Conservation (phyloP, 2,888 invertebrate species). For the Liposcelis brunnea region DNA sequence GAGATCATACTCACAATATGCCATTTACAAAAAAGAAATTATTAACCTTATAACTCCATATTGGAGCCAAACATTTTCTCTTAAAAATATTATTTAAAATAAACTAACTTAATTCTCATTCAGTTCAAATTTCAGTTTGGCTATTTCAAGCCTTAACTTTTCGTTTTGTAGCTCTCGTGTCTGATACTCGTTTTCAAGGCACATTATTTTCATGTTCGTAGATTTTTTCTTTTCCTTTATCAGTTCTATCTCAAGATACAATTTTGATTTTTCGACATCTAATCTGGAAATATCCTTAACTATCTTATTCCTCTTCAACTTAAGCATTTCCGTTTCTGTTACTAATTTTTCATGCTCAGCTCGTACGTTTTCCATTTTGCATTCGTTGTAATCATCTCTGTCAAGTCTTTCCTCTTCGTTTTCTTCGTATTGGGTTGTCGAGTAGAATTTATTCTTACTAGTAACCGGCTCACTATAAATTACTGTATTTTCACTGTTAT, state of each 20-base stretch:
- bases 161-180: neutral
- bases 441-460: no score
- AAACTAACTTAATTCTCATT: neutral
- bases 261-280: constrained; percentile 3
- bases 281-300: neutral
- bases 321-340: constrained; percentile 6
- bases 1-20: no score
- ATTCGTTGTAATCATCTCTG: no score
- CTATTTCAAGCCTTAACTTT: constrained; percentile 3
- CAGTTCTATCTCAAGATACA: constrained; percentile 5
- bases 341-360: constrained; percentile 6
- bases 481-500: neutral
- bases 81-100: neutral
- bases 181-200: neutral
- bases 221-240: constrained; percentile 5
- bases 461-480: neutral
- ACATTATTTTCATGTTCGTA: neutral
- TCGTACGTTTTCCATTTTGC: neutral
- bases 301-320: constrained; percentile 1
- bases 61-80: no score
- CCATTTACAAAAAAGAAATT: no score
- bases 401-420: no score
- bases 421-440: no score
- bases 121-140: constrained; percentile 4
- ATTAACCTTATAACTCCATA: no score